These are phyloP conservation scores for Amazona guildingii DNA, from an alignment of 2,113 vertebrate species.

Conservation along the genomic window DNA sequence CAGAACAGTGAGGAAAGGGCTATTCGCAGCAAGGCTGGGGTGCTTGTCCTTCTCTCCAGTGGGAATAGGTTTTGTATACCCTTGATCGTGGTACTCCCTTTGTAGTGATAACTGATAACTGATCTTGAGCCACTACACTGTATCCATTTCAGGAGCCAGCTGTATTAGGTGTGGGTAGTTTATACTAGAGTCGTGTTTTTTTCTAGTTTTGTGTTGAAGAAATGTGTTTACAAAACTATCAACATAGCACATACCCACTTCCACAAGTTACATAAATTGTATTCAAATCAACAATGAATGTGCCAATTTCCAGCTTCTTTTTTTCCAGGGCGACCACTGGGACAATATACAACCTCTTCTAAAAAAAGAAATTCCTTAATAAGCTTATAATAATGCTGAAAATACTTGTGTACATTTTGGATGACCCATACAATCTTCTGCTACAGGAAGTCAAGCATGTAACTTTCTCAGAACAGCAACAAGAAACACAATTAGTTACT, in stretches of 20 bases:
- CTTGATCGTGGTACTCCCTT: background rate
- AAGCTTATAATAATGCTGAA: background rate
- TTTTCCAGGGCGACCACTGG: background rate
- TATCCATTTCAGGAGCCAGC: background rate
- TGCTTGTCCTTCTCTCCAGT: accelerated
- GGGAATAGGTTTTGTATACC: background rate
- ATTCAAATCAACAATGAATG: background rate
- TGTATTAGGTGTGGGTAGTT: background rate
- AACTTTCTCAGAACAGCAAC: background rate
- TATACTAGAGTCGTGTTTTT: accelerated
- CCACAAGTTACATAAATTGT: background rate
- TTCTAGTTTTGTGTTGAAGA: background rate
- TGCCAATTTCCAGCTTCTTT: background rate
- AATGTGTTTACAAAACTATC: background rate
- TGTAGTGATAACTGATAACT: background rate
- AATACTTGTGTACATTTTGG: background rate
- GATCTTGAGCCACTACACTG: background rate
- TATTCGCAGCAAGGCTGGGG: background rate
- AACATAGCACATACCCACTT: background rate
- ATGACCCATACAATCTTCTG: background rate
- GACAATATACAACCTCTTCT: background rate
- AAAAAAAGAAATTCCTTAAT: background rate
- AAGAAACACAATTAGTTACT: background rate
- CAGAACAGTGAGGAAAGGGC: background rate
- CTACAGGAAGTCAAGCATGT: background rate